These are phyloP conservation scores for Lasioglossum zephyrum DNA, from an alignment of 2,888 invertebrate species.

Conservation along the genomic window DNA sequence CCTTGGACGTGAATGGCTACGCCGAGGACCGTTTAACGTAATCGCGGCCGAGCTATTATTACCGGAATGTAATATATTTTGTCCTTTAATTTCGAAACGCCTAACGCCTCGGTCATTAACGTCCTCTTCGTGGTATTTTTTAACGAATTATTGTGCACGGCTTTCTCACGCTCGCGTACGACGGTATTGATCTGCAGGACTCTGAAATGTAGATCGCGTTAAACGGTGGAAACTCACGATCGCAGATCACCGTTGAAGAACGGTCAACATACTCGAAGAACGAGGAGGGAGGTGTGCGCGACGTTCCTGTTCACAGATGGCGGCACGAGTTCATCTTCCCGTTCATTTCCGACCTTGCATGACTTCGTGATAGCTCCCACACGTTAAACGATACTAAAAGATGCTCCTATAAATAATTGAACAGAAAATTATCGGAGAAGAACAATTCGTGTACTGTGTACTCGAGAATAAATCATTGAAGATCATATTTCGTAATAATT, in stretches of 20 bases:
- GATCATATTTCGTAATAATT: no score
- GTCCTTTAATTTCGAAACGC: not conserved
- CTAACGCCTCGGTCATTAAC: not conserved
- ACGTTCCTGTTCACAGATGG: conserved; percentile 69
- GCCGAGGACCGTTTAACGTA: not conserved
- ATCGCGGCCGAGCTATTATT: conserved; percentile 1
- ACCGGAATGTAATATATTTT: not conserved
- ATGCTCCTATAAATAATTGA: not conserved
- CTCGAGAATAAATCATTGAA: no score
- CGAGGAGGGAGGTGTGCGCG: conserved; percentile 30
- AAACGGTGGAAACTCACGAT: not conserved
- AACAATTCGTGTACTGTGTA: no score
- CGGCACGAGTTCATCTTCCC: conserved; percentile 59
- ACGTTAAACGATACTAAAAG: not conserved
- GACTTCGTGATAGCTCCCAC: not conserved
- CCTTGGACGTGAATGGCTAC: conserved; percentile 14
- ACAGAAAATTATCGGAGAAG: not conserved
- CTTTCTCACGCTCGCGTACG: not conserved
- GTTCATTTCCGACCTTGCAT: not conserved
- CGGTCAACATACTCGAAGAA: conserved; percentile 43
- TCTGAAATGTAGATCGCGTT: not conserved
- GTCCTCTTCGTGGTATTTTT: not conserved
- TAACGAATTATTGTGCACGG: not conserved
- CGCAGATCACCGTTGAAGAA: conserved; percentile 41
- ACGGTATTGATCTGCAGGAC: conserved; percentile 6